Evolutionary conservation across 2,888 invertebrate species (phyloP), one percentile per base, ranked within the genome.

Genomic region (Saturnia japonica): DNA sequence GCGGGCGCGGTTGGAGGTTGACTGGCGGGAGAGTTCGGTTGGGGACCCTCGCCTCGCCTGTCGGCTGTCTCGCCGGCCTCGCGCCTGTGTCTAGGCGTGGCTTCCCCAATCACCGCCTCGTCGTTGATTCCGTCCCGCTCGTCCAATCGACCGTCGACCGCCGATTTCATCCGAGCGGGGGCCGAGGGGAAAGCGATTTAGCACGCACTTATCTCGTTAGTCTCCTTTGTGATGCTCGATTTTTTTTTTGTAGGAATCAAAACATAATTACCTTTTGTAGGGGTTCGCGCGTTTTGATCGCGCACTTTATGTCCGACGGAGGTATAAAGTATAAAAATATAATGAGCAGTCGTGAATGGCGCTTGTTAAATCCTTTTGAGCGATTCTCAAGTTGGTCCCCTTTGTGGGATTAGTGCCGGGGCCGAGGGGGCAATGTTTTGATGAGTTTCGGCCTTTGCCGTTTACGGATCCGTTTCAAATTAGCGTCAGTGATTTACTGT

Each of bases 221-320:
- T 90, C 91, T 91, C 93, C 93, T 94, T 94, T 93, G 93, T 94
- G 93, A 93, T 92, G 88, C 92, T 91, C 89, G 88, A 90, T 60
- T 60, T 92, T 92, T 91, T 90, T 92, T 92, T 85, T 90, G 89
- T 91, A 91, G 88, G 90, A 93, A 94, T 94, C 93, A 93, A 94
- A 94, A 93, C 93, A 93, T 94, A 94, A 94, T 94, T 93, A 93
- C 93, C 93, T 93, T 94, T 94, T 94, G 93, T 94, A 93, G 91
- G 57, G 91, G 90, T 91, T 91, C 88, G 91, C 91, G 91, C 89
- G 92, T 92, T 93, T 91, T 91, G 93, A 92, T 93, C 93, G 93
- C 86, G 89, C 91, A 91, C 91, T 93, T 91, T 91, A 92, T 88
- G 91, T 85, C 84, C 87, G 88, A 85, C 85, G 84, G 85, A 87